Percentiles rank a stretch among this genome's conserved stretches.
Conservation (phyloP, 2,113 vertebrate genomes). For the Daphoenositta chrysoptera region DNA sequence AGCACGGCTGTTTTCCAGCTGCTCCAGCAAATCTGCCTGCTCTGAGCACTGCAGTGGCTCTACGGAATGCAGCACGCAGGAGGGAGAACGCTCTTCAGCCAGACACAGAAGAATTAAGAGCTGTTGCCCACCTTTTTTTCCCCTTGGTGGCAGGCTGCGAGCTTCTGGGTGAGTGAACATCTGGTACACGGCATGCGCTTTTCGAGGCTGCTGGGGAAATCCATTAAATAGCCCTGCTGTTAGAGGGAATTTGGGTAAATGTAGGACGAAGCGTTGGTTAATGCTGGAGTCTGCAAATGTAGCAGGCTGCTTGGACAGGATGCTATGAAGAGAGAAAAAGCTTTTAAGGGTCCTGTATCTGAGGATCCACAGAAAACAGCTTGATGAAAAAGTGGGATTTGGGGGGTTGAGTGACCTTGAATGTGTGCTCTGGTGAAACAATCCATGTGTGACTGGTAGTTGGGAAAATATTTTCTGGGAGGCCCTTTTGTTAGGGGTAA, state of each 20-base stretch:
- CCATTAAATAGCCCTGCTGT: not conserved
- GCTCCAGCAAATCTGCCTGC: not conserved
- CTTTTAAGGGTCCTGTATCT: not conserved
- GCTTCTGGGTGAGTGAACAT: slow-evolving; percentile 5
- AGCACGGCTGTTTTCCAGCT: not conserved
- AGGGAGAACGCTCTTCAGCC: not conserved
- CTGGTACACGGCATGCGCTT: not conserved
- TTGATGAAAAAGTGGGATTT: not conserved
- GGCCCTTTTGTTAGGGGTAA: not conserved
- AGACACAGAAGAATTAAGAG: not conserved
- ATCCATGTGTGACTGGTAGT: not conserved
- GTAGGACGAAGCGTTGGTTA: not conserved
- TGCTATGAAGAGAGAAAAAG: not conserved
- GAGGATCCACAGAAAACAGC: not conserved
- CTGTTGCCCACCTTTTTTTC: not conserved
- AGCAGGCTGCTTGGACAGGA: not conserved
- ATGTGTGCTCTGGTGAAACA: not conserved
- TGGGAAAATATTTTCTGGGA: not conserved
- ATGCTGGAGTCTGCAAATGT: not conserved
- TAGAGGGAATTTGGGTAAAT: not conserved
- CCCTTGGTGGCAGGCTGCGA: not conserved
- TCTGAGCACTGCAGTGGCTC: slow-evolving; percentile 25
- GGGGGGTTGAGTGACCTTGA: slow-evolving; percentile 28
- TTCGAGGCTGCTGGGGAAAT: not conserved
- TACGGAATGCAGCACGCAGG: not conserved